Conservation (phyloP, 2,113 vertebrate genomes). For the Rhinogobius similis region DNA sequence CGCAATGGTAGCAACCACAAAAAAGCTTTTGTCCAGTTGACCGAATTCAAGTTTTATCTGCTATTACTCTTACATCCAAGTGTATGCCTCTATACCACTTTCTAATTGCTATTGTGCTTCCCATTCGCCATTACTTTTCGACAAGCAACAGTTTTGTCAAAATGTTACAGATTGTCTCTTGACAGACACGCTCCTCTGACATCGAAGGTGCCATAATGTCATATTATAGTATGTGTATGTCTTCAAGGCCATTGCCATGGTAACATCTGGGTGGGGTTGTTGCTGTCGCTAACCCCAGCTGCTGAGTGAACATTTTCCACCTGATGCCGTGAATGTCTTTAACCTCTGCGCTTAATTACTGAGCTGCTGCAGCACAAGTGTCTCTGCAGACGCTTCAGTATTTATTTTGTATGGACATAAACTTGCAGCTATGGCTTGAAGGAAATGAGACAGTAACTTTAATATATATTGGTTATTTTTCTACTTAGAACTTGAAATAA, state of each 20-base stretch:
- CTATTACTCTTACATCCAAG: no score
- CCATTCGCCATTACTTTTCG: no score
- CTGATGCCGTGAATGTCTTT: conserved; percentile 1
- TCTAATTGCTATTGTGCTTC: no score
- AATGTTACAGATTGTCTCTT: not conserved
- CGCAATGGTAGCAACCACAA: no score
- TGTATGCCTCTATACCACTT: no score
- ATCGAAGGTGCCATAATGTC: not conserved
- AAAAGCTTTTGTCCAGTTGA: no score
- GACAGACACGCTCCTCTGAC: not conserved
- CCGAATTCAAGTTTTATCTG: no score
- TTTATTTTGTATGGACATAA: not conserved
- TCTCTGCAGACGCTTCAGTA: not conserved
- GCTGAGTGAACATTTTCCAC: conserved; percentile 8
- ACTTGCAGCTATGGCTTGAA: not conserved
- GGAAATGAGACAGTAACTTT: no score
- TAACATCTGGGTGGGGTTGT: not conserved
- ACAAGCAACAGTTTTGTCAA: no score
- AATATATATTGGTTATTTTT: no score
- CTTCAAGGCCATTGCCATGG: not conserved
- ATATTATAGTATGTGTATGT: not conserved
- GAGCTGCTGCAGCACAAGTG: not conserved
- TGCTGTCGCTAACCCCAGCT: not conserved
- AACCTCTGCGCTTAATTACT: conserved; percentile 3
- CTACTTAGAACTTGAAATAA: no score